Evolutionary conservation across 2,888 invertebrate genomes (phyloP).

Genomic region (Dolichopus griseipennis): DNA sequence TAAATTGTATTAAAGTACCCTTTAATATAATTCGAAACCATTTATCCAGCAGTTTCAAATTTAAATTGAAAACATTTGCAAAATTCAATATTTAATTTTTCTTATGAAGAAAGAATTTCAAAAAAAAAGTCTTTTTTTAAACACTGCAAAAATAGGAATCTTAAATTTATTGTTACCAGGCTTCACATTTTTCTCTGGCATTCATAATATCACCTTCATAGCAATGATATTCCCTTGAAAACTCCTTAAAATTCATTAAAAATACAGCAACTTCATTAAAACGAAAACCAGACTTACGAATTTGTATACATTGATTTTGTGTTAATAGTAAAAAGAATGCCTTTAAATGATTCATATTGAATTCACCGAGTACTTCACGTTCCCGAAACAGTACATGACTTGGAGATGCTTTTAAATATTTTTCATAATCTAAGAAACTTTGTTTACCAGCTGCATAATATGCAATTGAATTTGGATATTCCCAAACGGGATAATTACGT

Average conservation of each 20-base stretch:
- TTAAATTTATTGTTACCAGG: neutral
- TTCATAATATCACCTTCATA: conserved; percentile 11
- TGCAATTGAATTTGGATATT: conserved; percentile 10
- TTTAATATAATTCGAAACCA: neutral
- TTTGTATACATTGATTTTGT: conserved; percentile 8
- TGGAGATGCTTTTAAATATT: conserved; percentile 9
- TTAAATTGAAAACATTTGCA: too few relatives aligned
- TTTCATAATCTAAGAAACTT: conserved; percentile 11
- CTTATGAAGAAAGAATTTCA: too few relatives aligned
- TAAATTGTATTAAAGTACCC: too few relatives aligned
- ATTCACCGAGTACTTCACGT: conserved; percentile 8
- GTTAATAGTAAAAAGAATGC: conserved; percentile 11
- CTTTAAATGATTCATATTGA: conserved; percentile 10
- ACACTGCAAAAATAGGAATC: too few relatives aligned
- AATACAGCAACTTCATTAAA: conserved; percentile 10
- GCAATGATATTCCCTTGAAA: conserved; percentile 11
- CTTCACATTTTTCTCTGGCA: conserved; percentile 12
- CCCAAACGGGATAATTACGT: conserved; percentile 10
- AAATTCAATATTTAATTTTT: too few relatives aligned
- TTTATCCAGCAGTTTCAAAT: neutral
- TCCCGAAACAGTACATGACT: neutral
- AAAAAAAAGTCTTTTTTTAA: too few relatives aligned
- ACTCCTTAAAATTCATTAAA: conserved; percentile 12
- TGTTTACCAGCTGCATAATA: conserved; percentile 12
- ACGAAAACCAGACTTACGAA: conserved; percentile 3